Evolutionary conservation across 1,140 invertebrate species (phyloP).

Genomic region (Dinoponera quadriceps): DNA sequence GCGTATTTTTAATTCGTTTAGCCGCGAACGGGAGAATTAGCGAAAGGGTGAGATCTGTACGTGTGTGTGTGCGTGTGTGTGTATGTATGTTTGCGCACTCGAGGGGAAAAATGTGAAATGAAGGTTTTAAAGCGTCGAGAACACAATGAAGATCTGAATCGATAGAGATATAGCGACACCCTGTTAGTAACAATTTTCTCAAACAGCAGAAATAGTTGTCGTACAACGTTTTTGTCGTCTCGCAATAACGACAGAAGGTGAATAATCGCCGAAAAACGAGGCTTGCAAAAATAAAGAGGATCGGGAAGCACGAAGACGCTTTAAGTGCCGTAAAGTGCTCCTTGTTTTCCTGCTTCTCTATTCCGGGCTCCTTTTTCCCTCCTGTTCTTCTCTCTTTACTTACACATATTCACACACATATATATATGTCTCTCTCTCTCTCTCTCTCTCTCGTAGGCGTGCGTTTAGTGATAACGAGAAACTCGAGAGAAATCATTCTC

Average conservation of each 20-base stretch:
- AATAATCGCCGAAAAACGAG: constrained; percentile 12
- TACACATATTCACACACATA: too few relatives aligned
- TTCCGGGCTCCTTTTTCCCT: neutral
- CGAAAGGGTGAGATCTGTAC: neutral
- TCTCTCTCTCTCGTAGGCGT: neutral
- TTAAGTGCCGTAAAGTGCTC: constrained; percentile 45
- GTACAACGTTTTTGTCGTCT: neutral
- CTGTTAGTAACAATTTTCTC: neutral
- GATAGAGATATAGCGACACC: neutral
- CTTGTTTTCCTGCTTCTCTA: constrained; percentile 32
- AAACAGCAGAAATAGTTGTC: neutral
- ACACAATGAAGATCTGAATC: neutral
- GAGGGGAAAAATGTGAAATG: neutral
- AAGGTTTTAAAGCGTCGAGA: neutral
- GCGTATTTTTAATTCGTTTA: constrained; percentile 42
- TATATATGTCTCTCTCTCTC: too few relatives aligned
- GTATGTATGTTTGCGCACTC: neutral
- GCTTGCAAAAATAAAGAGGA: neutral
- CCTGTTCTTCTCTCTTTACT: too few relatives aligned
- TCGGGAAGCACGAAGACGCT: constrained; percentile 9
- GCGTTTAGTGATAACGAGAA: constrained; percentile 16
- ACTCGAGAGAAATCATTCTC: constrained; percentile 29
- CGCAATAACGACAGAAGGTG: neutral
- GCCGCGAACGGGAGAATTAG: neutral
- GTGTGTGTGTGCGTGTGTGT: neutral